These are phyloP conservation scores for Lamellibrachia columna DNA, from an alignment of 2,888 invertebrate species.

Conservation along the genomic window DNA sequence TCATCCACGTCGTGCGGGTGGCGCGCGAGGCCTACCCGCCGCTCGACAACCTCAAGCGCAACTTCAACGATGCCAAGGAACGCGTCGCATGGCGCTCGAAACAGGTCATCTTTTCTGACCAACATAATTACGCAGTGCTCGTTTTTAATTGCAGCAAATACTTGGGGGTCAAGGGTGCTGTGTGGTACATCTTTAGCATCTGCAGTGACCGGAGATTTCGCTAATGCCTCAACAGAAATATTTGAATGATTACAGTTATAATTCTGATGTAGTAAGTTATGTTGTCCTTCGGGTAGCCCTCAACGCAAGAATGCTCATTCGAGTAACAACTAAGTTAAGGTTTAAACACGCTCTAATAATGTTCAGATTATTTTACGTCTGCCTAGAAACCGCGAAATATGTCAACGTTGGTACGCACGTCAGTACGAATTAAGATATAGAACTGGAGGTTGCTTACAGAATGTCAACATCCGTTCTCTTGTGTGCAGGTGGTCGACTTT, in stretches of 20 bases:
- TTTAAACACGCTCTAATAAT: not conserved
- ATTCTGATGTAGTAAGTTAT: not conserved
- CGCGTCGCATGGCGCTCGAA: conserved; percentile 62
- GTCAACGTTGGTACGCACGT: not conserved
- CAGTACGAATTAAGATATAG: not conserved
- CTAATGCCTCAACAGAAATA: not conserved
- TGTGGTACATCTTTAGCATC: not conserved
- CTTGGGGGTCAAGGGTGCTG: not conserved
- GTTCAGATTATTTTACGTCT: not conserved
- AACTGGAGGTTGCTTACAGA: not conserved
- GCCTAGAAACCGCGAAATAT: not conserved
- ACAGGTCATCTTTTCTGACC: conserved; percentile 48
- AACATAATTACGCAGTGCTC: not conserved
- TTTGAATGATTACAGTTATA: no score
- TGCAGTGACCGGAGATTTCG: not conserved
- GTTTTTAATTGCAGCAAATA: conserved; percentile 18
- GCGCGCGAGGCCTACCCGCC: conserved; percentile 49
- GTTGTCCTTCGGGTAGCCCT: no score
- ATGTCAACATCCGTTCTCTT: not conserved
- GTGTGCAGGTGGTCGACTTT: conserved; percentile 29
- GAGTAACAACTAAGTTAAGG: no score
- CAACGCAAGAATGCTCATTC: no score
- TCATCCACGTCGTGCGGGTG: conserved; percentile 60
- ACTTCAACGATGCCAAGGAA: conserved; percentile 59
- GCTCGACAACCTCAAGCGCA: conserved; percentile 49